Base-by-base conservation (phyloP, 1,140 invertebrate genomes). In the Micrasema minimum region DNA sequence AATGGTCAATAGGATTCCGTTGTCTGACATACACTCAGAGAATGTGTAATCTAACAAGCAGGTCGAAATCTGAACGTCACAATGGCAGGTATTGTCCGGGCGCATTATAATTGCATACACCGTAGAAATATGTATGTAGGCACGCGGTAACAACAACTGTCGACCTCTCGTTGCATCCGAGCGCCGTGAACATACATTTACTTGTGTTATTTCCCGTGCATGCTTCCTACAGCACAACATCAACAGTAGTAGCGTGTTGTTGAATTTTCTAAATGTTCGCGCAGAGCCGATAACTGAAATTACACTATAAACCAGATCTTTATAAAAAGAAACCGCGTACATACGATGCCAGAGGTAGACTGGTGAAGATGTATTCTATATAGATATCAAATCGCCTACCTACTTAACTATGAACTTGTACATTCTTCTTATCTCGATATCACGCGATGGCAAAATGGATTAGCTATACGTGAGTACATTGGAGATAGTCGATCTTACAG, bases 81-180 rank as follows among this genome's bases (percentile, higher is more conserved):
- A 55, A 38, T 41, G 65, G 14, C 7, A 55, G 20, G 23, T 48
- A 43, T 67, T 67, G 65, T 55, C 16, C 26, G 35, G 50, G 50
- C 11, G 35, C 22, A 38, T 43, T 53, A 55, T 67, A 67, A 67
- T 67, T 67, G 65, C 65, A 48, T 67, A 67, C 65, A 67, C n/a
- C 12, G 65, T 4, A 35, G 46, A 67, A 67, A 18, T 55, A 41
- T 66, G 23, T 37, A 50, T 51, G 46, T 37, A 50, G 46, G 64
- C 64, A 43, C 26, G 45, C 31, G 53, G 22, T 9, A 11, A 31
- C 10, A 23, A 14, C 20, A 10, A 53, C 50, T 53, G 5, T 11
- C 20, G 14, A 38, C 35, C 31, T 59, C 31, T 41, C 12, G n/a
- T 20, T 14, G 12, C 26, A 37, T 59, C 55, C 35, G 31, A n/a